These are phyloP conservation scores for Hofmannophila pseudospretella DNA, from an alignment of 2,888 invertebrate species.

Conservation along the genomic window DNA sequence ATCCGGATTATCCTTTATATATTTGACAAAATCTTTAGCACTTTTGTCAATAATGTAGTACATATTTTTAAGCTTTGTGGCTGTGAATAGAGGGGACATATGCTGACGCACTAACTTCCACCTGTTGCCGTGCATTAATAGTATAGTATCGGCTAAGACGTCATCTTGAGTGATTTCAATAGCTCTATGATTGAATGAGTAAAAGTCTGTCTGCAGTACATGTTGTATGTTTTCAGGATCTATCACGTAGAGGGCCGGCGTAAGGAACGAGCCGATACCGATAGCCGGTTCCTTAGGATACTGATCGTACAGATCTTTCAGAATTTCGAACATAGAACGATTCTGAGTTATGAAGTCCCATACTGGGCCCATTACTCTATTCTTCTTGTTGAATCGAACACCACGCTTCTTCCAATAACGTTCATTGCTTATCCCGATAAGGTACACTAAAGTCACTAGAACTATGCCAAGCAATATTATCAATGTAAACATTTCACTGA, in stretches of 20 bases:
- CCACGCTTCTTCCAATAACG: conserved; percentile 47
- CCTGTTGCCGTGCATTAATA: conserved; percentile 22
- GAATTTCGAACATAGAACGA: conserved; percentile 35
- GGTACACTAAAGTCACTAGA: conserved; percentile 19
- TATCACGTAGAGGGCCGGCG: conserved; percentile 22
- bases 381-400: conserved; percentile 31
- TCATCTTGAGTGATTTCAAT: conserved; percentile 17
- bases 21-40: conserved; percentile 26
- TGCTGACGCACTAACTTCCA: conserved; percentile 32
- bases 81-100: conserved; percentile 37
- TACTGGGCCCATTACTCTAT: conserved; percentile 34
- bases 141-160: conserved; percentile 21
- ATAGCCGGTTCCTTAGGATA: conserved; percentile 40
- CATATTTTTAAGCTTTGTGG: conserved; percentile 37
- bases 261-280: conserved; percentile 29
- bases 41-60: conserved; percentile 33
- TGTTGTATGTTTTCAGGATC: conserved; percentile 29
- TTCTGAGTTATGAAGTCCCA: conserved; percentile 33
- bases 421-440: conserved; percentile 37
- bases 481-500: background rate
- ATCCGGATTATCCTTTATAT: conserved; percentile 28
- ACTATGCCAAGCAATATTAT: conserved; percentile 5
- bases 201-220: conserved; percentile 24
- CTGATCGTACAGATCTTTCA: conserved; percentile 35
- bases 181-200: conserved; percentile 27